Evolutionary conservation across 1,140 invertebrate species (phyloP).

Genomic region (Watersipora subatra): DNA sequence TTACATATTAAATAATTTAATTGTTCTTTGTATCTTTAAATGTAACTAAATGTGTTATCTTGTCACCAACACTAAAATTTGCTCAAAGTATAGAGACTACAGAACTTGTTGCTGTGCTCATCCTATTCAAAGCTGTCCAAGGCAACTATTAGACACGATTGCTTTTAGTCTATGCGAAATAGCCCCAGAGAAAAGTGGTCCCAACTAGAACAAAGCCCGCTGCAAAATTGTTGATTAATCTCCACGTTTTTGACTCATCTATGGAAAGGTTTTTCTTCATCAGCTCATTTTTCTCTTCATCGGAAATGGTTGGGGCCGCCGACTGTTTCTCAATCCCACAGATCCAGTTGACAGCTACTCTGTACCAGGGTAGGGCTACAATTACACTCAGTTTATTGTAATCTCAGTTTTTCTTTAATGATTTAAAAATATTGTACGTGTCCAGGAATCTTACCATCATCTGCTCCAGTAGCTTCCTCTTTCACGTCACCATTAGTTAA

Average conservation of each 20-base stretch:
- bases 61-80: not conserved
- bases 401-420: too few species aligned
- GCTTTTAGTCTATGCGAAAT: slow-evolving; percentile 28
- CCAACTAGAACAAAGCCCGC: slow-evolving; percentile 28
- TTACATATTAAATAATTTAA: not conserved
- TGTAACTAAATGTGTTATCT: not conserved
- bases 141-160: not conserved
- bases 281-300: not conserved
- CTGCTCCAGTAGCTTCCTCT: not conserved
- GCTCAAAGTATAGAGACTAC: not conserved
- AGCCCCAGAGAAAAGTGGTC: slow-evolving; percentile 32
- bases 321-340: slow-evolving; percentile 27
- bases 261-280: slow-evolving; percentile 17
- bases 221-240: slow-evolving; percentile 22
- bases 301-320: slow-evolving; percentile 14
- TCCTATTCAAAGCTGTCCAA: too few species aligned
- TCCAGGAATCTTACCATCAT: too few species aligned
- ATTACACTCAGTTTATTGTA: slow-evolving; percentile 15
- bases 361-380: slow-evolving; percentile 7
- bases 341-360: slow-evolving; percentile 22
- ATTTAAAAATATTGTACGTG: too few species aligned
- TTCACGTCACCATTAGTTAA: not conserved
- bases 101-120: too few species aligned
- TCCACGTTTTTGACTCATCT: slow-evolving; percentile 17
- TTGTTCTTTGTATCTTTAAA: not conserved